These are phyloP conservation scores for Ostrea edulis DNA, from an alignment of 1,140 invertebrate species.

Conservation along the genomic window DNA sequence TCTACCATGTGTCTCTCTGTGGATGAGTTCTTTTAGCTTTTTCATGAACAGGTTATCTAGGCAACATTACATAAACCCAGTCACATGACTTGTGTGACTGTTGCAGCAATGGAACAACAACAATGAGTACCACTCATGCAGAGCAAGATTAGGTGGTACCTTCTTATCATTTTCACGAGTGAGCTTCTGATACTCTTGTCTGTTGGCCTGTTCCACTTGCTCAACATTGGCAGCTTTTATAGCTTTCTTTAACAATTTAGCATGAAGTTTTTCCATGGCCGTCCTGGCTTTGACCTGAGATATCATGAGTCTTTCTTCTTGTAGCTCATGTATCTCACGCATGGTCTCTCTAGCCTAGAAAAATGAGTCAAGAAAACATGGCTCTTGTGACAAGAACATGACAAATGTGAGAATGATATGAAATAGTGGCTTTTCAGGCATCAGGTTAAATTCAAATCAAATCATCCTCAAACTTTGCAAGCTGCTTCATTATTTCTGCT, in stretches of 20 bases:
- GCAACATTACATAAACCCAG: background rate
- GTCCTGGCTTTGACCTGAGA: slow-evolving; percentile 67
- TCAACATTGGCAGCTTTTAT: slow-evolving; percentile 62
- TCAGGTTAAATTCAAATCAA: background rate
- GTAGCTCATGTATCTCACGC: slow-evolving; percentile 67
- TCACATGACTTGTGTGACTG: slow-evolving; percentile 24
- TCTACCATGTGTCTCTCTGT: background rate
- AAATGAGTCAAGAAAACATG: slow-evolving; percentile 22
- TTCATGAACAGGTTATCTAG: background rate
- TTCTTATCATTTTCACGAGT: slow-evolving; percentile 72
- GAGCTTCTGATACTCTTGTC: slow-evolving; percentile 69
- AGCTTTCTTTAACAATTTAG: slow-evolving; percentile 70
- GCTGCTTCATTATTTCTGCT: background rate
- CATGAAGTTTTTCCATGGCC: slow-evolving; percentile 68
- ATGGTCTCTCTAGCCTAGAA: slow-evolving; percentile 66
- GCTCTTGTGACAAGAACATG: background rate
- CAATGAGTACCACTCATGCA: slow-evolving; percentile 23
- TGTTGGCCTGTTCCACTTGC: slow-evolving; percentile 68
- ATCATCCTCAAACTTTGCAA: background rate
- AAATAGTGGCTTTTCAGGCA: background rate
- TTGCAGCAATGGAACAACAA: slow-evolving; percentile 20
- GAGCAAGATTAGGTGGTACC: slow-evolving; percentile 50
- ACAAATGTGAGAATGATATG: background rate
- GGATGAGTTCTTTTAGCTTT: background rate
- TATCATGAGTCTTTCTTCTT: slow-evolving; percentile 69